A percentile compares a stretch with the other conserved stretches of the same genome.
phyloP scores from a whole-genome alignment of 2,797 vertebrate genomes.

The Dendrocincla fuliginosa region DNA sequence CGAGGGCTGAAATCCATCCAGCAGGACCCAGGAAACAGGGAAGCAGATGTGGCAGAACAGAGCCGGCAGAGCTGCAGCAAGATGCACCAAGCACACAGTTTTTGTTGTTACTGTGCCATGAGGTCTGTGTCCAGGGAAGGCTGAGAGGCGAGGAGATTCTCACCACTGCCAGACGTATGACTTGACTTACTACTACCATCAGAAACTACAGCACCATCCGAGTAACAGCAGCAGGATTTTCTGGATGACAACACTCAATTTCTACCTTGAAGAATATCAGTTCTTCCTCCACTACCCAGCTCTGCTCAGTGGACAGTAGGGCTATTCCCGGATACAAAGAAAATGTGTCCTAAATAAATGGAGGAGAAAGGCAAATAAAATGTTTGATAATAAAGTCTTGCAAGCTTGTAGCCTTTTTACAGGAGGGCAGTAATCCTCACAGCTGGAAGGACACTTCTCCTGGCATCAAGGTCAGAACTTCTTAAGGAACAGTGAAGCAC shows the following conservation, averaged over 20 bases:
- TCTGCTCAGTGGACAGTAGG: background rate
- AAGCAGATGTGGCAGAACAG: background rate
- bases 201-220: background rate
- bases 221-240: background rate
- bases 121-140: background rate
- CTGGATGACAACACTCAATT: background rate
- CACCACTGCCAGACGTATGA: rapidly evolving
- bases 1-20: background rate
- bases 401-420: background rate
- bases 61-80: background rate
- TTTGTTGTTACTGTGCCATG: background rate
- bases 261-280: background rate
- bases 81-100: background rate
- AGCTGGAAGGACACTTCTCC: background rate
- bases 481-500: background rate
- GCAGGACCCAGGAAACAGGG: background rate
- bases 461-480: background rate
- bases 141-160: background rate
- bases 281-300: background rate
- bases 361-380: slow-evolving; percentile 8
- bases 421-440: background rate
- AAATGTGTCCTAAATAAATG: background rate
- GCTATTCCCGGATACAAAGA: background rate
- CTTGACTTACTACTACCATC: background rate
- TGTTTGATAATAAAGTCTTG: background rate